Evolutionary conservation across 2,113 vertebrate species (phyloP).

Genomic region (Hemicordylus capensis): DNA sequence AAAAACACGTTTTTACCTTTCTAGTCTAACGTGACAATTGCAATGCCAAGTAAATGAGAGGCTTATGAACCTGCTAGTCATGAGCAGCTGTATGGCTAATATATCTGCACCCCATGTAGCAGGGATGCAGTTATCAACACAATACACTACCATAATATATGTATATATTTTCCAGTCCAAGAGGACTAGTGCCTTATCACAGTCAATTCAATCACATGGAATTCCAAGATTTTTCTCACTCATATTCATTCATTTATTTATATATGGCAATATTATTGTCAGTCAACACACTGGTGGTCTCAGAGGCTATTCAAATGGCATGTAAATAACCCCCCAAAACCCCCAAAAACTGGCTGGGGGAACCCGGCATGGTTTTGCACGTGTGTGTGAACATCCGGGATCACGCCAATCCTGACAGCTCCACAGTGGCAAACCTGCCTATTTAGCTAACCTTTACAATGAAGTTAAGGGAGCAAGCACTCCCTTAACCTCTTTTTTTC

Average conservation of each 20-base stretch:
- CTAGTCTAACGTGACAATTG: not conserved
- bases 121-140: constrained; percentile 43
- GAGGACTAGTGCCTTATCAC: constrained; percentile 51
- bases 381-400: too few relatives aligned
- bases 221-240: constrained; percentile 26
- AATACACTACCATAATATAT: constrained; percentile 58
- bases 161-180: constrained; percentile 30
- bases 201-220: constrained; percentile 31
- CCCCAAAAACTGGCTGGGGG: too few relatives aligned
- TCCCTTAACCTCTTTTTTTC: too few relatives aligned
- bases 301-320: not conserved
- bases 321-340: too few relatives aligned
- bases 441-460: too few relatives aligned
- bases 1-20: too few relatives aligned
- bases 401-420: too few relatives aligned
- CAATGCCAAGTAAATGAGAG: not conserved
- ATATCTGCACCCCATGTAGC: not conserved
- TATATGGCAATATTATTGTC: constrained; percentile 46
- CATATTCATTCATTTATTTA: too few relatives aligned
- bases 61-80: not conserved
- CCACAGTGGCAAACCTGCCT: too few relatives aligned
- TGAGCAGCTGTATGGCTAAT: not conserved
- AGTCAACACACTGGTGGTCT: not conserved
- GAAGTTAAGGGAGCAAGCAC: too few relatives aligned
- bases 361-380: too few relatives aligned